Evolutionary conservation across 2,888 invertebrate species (phyloP).

Genomic region (Diaperis boleti): DNA sequence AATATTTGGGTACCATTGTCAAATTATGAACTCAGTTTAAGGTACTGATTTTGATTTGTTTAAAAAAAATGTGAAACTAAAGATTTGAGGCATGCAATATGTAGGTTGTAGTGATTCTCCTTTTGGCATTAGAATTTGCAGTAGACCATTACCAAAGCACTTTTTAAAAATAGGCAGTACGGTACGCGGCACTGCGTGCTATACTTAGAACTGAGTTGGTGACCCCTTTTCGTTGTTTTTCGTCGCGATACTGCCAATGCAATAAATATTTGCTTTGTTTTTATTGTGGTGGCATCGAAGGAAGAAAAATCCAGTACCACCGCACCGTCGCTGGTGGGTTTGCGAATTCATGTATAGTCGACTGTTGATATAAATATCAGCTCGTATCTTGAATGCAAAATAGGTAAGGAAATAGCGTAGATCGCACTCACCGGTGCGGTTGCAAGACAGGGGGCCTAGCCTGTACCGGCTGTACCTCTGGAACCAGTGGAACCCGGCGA

Average conservation of each 20-base stretch:
- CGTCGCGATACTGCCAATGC: not conserved
- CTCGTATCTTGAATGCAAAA: conserved; percentile 56
- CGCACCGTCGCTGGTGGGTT: conserved; percentile 30
- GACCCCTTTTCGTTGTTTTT: conserved; percentile 5
- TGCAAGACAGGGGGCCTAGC: conserved; percentile 55
- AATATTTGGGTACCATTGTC: too few species aligned
- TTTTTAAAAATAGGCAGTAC: too few species aligned
- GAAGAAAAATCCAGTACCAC: conserved; percentile 23
- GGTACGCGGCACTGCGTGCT: too few species aligned
- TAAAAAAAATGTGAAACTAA: too few species aligned
- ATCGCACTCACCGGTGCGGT: conserved; percentile 47
- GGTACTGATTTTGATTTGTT: too few species aligned
- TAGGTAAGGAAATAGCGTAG: conserved; percentile 56
- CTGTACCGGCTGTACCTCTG: conserved; percentile 49
- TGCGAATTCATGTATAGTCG: conserved; percentile 29
- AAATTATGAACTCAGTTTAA: too few species aligned
- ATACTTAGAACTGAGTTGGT: too few species aligned
- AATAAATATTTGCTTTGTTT: conserved; percentile 26
- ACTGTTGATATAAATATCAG: conserved; percentile 53
- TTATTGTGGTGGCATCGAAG: conserved; percentile 31
- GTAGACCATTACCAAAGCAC: too few species aligned
- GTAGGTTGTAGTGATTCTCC: too few species aligned
- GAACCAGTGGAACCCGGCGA: conserved; percentile 41
- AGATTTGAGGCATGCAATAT: too few species aligned
- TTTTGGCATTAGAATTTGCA: too few species aligned